Conservation (phyloP, 2,888 invertebrate species). For the Brachyopa scutellaris region DNA sequence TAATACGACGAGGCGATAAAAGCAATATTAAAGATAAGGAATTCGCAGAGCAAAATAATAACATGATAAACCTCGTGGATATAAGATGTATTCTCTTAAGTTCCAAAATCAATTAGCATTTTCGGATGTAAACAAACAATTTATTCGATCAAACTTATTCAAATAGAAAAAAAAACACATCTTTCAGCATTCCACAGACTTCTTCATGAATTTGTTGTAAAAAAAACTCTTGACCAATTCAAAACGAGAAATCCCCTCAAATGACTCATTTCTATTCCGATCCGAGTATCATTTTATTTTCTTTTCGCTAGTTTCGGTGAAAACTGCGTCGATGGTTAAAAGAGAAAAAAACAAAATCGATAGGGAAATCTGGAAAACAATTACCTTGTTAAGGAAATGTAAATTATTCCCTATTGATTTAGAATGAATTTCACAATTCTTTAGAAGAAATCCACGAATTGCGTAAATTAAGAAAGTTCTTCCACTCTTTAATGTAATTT, state of each 20-base stretch:
- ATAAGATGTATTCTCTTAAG: no score
- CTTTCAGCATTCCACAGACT: conserved; percentile 24
- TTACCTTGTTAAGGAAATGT: conserved; percentile 10
- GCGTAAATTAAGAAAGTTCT: no score
- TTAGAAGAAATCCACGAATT: background rate
- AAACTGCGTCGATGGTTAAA: conserved; percentile 56
- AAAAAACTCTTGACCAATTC: background rate
- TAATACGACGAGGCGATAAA: background rate
- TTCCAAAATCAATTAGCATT: conserved; percentile 4
- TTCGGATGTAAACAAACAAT: conserved; percentile 49
- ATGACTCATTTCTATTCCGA: conserved; percentile 61
- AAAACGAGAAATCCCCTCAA: conserved; percentile 34
- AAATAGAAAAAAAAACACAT: conserved; percentile 1
- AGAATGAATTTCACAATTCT: background rate
- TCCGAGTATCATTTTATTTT: background rate
- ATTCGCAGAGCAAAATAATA: background rate
- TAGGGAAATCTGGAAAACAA: conserved; percentile 10
- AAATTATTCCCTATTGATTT: background rate
- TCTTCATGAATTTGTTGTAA: conserved; percentile 30
- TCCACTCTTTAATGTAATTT: background rate
- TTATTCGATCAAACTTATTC: background rate
- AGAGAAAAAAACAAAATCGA: conserved; percentile 32
- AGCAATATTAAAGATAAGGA: conserved; percentile 16
- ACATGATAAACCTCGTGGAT: background rate
- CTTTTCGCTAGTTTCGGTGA: conserved; percentile 16